Evolutionary conservation across 37 sponge, comb jelly and placozoan species (phyloP).

Genomic region (Cliona cf. orientalis): DNA sequence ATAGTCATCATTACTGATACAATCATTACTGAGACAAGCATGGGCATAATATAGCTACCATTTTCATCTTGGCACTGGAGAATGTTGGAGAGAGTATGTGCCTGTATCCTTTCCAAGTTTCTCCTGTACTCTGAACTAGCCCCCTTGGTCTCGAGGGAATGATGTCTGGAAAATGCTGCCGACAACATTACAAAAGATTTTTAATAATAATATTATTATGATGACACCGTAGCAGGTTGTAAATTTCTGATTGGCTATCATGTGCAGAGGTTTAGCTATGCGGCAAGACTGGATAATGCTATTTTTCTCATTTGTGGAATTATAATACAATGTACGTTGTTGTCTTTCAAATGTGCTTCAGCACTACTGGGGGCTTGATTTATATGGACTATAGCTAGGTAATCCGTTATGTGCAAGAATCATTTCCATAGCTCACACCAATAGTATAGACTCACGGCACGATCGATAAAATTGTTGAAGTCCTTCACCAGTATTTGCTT

Average conservation of each 20-base stretch:
- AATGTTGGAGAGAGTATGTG: constrained; percentile 69
- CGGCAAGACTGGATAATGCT: too few relatives aligned
- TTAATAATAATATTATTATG: background rate
- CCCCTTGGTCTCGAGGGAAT: constrained; percentile 7
- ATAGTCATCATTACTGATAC: background rate
- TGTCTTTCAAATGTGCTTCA: too few relatives aligned
- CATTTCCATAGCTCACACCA: background rate
- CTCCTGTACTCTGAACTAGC: constrained; percentile 48
- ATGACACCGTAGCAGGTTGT: too few relatives aligned
- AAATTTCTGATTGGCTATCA: too few relatives aligned
- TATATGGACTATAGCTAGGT: background rate
- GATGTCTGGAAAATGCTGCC: constrained; percentile 19
- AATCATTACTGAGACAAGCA: background rate
- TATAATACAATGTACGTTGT: too few relatives aligned
- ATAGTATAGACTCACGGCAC: constrained; percentile 15
- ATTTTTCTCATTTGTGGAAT: too few relatives aligned
- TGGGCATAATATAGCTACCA: constrained; percentile 16
- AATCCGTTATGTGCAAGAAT: too few relatives aligned
- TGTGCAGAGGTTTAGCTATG: background rate
- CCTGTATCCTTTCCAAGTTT: constrained; percentile 53
- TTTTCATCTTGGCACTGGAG: constrained; percentile 63
- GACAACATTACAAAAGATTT: background rate
- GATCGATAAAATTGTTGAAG: constrained; percentile 45
- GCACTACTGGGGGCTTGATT: too few relatives aligned
- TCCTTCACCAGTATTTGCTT: constrained; percentile 63